Base-by-base conservation (phyloP, 2,888 invertebrate species). In the Orthosia gracilis region DNA sequence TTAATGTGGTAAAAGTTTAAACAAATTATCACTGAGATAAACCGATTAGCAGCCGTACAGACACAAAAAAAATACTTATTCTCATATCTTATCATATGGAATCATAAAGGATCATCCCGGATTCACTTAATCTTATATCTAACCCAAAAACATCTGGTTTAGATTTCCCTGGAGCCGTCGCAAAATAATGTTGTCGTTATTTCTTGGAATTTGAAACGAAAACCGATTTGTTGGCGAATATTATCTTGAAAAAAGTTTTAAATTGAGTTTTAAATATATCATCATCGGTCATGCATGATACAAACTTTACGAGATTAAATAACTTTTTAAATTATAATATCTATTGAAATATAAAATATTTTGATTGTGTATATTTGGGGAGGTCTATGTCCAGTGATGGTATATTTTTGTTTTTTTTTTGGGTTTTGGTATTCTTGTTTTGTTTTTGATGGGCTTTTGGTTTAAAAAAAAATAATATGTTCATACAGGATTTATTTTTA, bases 111-210 rank as follows among this genome's bases (percentile, higher is more conserved):
- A 50, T 64, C n/a, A 65, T 31, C 26, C 52, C 13, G 65, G 66
- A 73, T 78, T 52, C 18, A 72, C 57, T 18, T 47, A 71, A 71
- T 65, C 65, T 26, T 45, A 49, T 9, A 26, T 65, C 4, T n/a
- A 47, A 47, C 17, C 12, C n/a, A 61, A 59, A n/a, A 57, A 21
- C 11, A 66, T 52, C 45, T 17, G 21, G 31, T 55, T 49, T 45
- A 21, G 65, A 78, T 78, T 77, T 77, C 78, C 66, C 73, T 26
- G n/a, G 62, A 66, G 77, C 7, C 12, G 64, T 18, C 15, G 26
- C 21, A 49, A 26, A 59, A 54, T 58, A 52, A 55, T 45, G 45
- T 17, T 21, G n/a, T 15, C 5, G 3, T 52, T 55, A 7, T 26
- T 62, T 61, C 17, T 55, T 18, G 7, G 18, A 21, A 62, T 4